phyloP scores from a whole-genome alignment of 1,140 invertebrate species.

The Dysdera silvatica region DNA sequence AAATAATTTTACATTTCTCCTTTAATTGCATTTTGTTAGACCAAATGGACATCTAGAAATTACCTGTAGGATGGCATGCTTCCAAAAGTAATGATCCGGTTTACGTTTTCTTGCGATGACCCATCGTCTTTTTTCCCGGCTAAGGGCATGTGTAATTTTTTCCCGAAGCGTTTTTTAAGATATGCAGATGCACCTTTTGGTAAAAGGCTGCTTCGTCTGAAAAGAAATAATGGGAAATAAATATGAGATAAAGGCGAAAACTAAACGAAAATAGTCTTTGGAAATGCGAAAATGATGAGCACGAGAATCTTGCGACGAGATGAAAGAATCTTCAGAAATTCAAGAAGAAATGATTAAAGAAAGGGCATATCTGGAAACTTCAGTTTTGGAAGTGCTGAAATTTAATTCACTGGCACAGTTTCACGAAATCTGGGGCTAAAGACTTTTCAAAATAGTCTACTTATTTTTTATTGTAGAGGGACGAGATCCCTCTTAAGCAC shows the following conservation, averaged over 20 bases:
- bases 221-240: background rate
- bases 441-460: too few relatives aligned
- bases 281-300: background rate
- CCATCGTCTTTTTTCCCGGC: conserved; percentile 48
- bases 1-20: too few relatives aligned
- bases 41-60: too few relatives aligned
- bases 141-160: conserved; percentile 31
- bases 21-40: too few relatives aligned
- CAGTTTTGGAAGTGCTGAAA: background rate
- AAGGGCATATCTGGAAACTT: background rate
- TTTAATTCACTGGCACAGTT: too few relatives aligned
- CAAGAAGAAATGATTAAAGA: background rate
- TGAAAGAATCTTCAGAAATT: background rate
- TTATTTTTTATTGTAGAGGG: too few relatives aligned
- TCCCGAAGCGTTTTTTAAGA: conserved; percentile 65
- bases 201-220: conserved; percentile 72
- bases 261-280: background rate
- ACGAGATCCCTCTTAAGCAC: too few relatives aligned
- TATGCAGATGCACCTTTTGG: conserved; percentile 78
- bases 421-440: too few relatives aligned
- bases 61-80: conserved; percentile 63
- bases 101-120: conserved; percentile 62
- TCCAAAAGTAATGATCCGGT: conserved; percentile 60
- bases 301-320: background rate
- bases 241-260: background rate